phyloP scores from a whole-genome alignment of 1,140 invertebrate species.

The Leptinotarsa undecemlineata region DNA sequence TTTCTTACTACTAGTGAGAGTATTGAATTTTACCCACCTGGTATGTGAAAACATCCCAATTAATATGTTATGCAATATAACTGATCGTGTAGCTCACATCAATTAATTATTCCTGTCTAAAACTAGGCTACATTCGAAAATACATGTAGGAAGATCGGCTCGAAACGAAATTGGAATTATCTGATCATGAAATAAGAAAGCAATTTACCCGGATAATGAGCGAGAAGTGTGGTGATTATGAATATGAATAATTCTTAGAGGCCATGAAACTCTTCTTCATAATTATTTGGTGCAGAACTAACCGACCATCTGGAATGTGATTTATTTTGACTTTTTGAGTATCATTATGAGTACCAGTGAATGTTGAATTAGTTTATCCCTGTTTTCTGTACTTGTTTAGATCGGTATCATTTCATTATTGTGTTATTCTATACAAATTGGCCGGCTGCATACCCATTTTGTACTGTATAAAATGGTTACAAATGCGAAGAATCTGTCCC shows the following conservation, averaged over 20 bases:
- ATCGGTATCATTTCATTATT: too few species aligned
- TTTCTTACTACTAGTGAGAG: too few species aligned
- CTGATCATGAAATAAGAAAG: not conserved
- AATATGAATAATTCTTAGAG: not conserved
- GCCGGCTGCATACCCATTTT: too few species aligned
- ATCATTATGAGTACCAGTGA: too few species aligned
- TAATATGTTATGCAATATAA: not conserved
- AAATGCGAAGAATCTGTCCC: too few species aligned
- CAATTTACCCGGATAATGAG: constrained; percentile 2
- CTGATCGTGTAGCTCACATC: not conserved
- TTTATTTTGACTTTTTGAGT: not conserved
- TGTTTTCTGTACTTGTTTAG: too few species aligned
- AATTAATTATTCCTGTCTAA: not conserved
- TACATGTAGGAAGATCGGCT: not conserved
- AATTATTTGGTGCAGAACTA: not conserved
- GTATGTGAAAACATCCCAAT: too few species aligned
- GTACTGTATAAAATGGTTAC: too few species aligned
- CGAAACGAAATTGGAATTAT: not conserved
- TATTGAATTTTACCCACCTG: too few species aligned
- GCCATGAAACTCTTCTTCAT: not conserved
- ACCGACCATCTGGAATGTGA: not conserved
- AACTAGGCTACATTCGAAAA: not conserved
- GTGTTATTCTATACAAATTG: too few species aligned
- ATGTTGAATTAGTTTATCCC: too few species aligned
- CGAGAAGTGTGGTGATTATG: not conserved